phyloP scores from a whole-genome alignment of 2,888 invertebrate species.

The Meghimatium bilineatum region DNA sequence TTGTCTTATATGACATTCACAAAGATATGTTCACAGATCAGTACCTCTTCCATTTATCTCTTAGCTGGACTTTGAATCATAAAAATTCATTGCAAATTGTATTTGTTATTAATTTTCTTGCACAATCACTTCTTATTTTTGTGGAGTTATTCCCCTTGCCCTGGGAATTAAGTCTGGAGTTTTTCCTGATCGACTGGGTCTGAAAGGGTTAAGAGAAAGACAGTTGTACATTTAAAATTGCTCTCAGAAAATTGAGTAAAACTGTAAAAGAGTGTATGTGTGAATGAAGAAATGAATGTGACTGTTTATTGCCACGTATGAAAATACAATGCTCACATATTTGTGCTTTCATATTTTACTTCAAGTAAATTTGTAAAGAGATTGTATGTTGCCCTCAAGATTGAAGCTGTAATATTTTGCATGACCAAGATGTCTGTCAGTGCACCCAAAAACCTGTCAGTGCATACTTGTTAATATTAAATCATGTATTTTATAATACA shows the following conservation, averaged over 20 bases:
- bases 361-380: not conserved
- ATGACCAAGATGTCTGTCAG: no score
- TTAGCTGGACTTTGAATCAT: no score
- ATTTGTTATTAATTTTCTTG: no score
- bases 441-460: not conserved
- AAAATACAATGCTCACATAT: not conserved
- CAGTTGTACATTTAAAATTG: not conserved
- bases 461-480: not conserved
- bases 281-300: slow-evolving; percentile 10
- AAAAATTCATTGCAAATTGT: no score
- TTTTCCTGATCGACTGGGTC: no score
- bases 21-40: no score
- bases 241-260: not conserved
- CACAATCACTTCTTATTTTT: no score
- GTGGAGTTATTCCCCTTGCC: no score
- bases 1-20: no score
- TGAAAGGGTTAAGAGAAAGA: not conserved
- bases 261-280: slow-evolving; percentile 14
- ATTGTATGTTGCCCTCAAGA: not conserved
- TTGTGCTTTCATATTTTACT: not conserved
- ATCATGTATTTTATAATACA: not conserved
- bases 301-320: not conserved
- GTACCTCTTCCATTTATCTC: no score
- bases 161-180: no score
- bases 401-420: not conserved